phyloP scores from a whole-genome alignment of 1,140 invertebrate species.

The Zophobas atratus region DNA sequence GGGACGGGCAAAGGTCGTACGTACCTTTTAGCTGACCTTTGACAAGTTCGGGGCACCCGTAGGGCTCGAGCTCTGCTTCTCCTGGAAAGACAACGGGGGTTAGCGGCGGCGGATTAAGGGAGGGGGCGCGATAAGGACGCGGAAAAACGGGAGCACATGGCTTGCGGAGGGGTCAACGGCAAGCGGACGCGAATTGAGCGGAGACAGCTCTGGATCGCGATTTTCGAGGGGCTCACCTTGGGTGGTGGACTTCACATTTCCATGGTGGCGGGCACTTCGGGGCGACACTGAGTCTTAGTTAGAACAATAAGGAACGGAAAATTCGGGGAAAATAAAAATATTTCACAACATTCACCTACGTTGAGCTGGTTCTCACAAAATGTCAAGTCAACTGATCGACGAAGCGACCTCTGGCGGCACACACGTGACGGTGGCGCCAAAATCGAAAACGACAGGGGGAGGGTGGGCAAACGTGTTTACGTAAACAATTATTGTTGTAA shows the following conservation, averaged over 20 bases:
- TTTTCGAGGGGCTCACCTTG: not conserved
- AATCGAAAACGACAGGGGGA: not conserved
- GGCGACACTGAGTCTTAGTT: constrained; percentile 6
- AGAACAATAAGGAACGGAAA: constrained; percentile 25
- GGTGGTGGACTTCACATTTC: constrained; percentile 6
- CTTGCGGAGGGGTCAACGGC: not conserved
- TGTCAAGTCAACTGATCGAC: constrained; percentile 32
- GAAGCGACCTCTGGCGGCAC: constrained; percentile 8
- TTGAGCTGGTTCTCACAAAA: constrained; percentile 29
- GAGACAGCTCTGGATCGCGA: not conserved
- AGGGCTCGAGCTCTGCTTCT: constrained; percentile 25
- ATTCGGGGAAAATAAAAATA: constrained; percentile 31
- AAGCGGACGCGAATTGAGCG: constrained; percentile 13
- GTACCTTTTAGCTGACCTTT: constrained; percentile 32
- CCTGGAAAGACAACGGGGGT: constrained; percentile 18
- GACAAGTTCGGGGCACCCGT: not conserved
- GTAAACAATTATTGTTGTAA: too few relatives aligned
- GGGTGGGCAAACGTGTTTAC: too few relatives aligned
- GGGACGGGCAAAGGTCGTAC: constrained; percentile 6
- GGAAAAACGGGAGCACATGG: not conserved
- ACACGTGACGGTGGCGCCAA: constrained; percentile 20
- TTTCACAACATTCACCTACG: constrained; percentile 49
- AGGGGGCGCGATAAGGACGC: too few relatives aligned
- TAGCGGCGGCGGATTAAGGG: too few relatives aligned
- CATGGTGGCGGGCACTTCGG: constrained; percentile 1